These are phyloP conservation scores for Campylomormyrus numenius DNA, from an alignment of 2,113 vertebrate species.

Conservation along the genomic window DNA sequence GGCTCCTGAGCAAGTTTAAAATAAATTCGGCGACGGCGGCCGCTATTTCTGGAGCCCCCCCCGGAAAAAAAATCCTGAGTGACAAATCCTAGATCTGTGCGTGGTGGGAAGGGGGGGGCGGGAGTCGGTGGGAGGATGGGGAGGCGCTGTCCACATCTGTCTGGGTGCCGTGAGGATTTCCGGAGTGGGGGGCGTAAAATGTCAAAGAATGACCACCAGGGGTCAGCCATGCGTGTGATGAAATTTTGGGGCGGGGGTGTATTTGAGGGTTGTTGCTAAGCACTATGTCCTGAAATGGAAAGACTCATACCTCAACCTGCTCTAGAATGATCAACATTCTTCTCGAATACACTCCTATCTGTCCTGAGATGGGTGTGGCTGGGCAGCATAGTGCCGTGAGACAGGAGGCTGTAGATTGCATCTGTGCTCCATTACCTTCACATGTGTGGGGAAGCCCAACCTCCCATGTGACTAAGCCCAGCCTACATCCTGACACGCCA, in stretches of 20 bases:
- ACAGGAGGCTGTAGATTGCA: background rate
- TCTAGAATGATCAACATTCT: background rate
- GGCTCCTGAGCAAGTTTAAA: background rate
- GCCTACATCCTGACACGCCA: background rate
- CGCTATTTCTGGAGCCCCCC: slow-evolving; percentile 1
- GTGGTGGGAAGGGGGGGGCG: background rate
- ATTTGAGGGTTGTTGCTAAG: background rate
- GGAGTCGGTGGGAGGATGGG: background rate
- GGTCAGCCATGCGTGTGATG: background rate
- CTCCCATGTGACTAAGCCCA: background rate
- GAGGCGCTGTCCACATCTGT: background rate
- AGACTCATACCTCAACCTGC: background rate
- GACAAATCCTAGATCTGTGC: background rate
- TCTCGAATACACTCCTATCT: background rate
- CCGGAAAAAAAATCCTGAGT: background rate
- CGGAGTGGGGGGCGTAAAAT: background rate
- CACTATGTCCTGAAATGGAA: background rate
- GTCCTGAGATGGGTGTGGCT: background rate
- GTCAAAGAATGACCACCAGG: background rate
- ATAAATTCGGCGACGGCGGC: background rate
- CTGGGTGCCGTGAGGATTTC: background rate
- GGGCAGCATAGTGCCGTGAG: background rate
- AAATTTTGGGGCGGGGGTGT: background rate
- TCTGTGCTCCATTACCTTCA: background rate
- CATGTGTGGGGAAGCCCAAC: background rate